Base-by-base conservation (phyloP, 2,797 vertebrate genomes). In the Serranus cabrilla region DNA sequence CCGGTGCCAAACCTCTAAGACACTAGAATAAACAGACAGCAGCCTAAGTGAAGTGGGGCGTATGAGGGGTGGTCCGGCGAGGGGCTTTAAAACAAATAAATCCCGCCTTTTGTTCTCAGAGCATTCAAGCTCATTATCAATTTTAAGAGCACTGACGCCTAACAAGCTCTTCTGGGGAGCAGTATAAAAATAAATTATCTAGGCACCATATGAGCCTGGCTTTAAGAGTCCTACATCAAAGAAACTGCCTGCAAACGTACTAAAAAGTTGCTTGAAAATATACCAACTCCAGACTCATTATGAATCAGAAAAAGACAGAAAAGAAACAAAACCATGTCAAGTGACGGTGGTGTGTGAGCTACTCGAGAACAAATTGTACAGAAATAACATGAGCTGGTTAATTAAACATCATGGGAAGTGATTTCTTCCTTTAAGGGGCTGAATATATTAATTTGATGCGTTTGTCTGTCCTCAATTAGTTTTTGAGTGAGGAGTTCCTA, bases 31-130 rank as follows among this genome's bases (percentile, higher is more conserved):
- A 75, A 68, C 27, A 75, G 59, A 7, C 21, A 55, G 37, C 3
- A 1, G 51, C 20, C 5, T 12, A 25, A 2, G 23, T 67, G 59
- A 75, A 54, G 60, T 27, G n/a, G 47, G 39, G 25, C 2, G 1
- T 27, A 20, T 34, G 23, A 40, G 50, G 52, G 62, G 55, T 8
- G 57, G 16, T 58, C 31, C 27, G 59, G 37, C 21, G 31, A 40
- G 17, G n/a, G 47, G 10, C 17, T 63, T 68, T 16, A 80, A 80
- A 47, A 67, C 42, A 82, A 81, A 80, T 31, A 79, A 78, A 82
- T 13, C 1, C 27, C 1, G 17, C 47, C 23, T 69, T 71, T 74
- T 59, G n/a, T 62, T 69, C 12, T 60, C 72, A 74, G 39, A 49
- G 25, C 50, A 46, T 40, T 46, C 8, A 56, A 43, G 40, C 60